Evolutionary conservation across 2,113 vertebrate species (phyloP).

Genomic region (Narcine bancroftii): DNA sequence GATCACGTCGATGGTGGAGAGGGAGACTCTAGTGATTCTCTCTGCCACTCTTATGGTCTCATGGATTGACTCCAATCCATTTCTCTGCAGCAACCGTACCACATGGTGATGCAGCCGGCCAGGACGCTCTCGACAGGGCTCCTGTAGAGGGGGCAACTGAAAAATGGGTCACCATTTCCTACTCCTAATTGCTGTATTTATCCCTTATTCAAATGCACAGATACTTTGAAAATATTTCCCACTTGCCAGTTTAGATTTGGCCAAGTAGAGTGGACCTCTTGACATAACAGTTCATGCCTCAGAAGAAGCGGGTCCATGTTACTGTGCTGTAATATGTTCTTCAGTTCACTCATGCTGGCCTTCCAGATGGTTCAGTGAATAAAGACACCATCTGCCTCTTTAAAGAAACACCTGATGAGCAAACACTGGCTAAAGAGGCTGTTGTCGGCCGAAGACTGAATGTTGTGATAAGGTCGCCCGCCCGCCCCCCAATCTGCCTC

Average conservation of each 20-base stretch:
- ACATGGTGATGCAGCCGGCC: no score
- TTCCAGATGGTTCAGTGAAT: not conserved
- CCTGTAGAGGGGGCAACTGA: not conserved
- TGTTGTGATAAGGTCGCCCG: not conserved
- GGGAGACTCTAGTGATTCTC: no score
- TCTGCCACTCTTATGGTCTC: no score
- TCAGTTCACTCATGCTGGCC: not conserved
- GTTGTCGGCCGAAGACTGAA: not conserved
- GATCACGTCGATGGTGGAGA: no score
- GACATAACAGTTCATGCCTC: not conserved
- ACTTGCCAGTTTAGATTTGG: not conserved
- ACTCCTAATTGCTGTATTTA: not conserved
- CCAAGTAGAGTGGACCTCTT: not conserved
- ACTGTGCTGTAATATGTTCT: not conserved
- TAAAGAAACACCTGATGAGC: not conserved
- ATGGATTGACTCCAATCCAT: no score
- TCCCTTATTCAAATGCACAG: not conserved
- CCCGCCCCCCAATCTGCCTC: not conserved
- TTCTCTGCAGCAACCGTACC: no score
- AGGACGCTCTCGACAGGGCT: no score
- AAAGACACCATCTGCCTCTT: not conserved
- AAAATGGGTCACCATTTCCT: not conserved
- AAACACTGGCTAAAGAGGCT: not conserved
- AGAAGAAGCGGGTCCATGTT: not conserved
- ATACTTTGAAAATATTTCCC: not conserved